Conservation (phyloP, 2,888 invertebrate genomes). For the Ligdia adustata region DNA sequence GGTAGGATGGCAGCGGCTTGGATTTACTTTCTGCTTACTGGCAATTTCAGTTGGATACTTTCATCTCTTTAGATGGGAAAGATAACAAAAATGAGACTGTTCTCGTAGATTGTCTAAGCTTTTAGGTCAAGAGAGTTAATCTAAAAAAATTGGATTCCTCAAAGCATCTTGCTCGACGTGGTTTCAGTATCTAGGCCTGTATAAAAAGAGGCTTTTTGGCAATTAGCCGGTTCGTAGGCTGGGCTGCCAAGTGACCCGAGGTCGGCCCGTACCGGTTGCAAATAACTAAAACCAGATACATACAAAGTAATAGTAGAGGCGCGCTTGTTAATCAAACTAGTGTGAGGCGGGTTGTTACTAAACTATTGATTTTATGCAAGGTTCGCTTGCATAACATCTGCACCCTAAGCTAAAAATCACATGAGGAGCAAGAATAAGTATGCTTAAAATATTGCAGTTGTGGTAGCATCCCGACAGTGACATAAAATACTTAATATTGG, state of each 20-base stretch:
- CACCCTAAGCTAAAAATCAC: no score
- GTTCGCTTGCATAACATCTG: conserved; percentile 32
- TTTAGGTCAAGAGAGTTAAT: conserved; percentile 7
- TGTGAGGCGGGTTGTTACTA: conserved; percentile 29
- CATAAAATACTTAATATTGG: conserved; percentile 4
- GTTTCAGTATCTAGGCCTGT: conserved; percentile 7
- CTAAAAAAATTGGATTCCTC: conserved; percentile 4
- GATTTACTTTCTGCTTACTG: not conserved
- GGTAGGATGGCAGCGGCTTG: not conserved
- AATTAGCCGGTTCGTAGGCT: conserved; percentile 16
- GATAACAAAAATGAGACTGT: not conserved
- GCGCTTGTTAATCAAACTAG: conserved; percentile 10
- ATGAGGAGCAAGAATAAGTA: no score
- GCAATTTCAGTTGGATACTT: not conserved
- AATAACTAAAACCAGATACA: conserved; percentile 4
- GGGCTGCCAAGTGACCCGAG: conserved; percentile 18
- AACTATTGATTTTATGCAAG: conserved; percentile 53
- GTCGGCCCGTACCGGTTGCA: not conserved
- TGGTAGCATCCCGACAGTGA: no score
- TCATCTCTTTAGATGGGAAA: not conserved
- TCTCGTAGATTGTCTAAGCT: not conserved
- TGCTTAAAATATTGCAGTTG: no score
- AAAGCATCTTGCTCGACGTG: not conserved
- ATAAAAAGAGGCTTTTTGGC: conserved; percentile 17
- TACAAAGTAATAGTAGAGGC: conserved; percentile 7